Base-by-base conservation (phyloP, 1,140 invertebrate genomes). In the Drosophila azteca region DNA sequence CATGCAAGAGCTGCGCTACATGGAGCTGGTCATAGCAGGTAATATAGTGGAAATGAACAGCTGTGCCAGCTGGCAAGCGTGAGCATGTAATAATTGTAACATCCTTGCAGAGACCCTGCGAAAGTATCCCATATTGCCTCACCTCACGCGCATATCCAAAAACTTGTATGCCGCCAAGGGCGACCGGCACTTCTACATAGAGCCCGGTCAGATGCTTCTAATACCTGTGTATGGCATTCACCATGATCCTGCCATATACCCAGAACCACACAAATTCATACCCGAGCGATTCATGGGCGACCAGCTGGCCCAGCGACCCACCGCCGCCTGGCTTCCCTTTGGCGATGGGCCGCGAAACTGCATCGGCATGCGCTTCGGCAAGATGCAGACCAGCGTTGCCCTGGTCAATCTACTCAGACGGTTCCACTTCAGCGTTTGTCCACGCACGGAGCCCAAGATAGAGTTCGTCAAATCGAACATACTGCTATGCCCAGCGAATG, bases 211-310 rank as follows among this genome's bases (percentile, higher is more conserved):
- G 5, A 92, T 92, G 11, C 78, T 95, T 0, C 53, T 93, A 2
- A 93, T 95, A 41, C 94, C 95, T 0, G 92, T 94, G 0, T 92
- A 92, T 69, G 93, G 91, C 6, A 92, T 96, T 29, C 95, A 96
- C 69, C 92, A 92, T 29, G 93, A 95, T 90, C 77, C 92, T 7
- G 73, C 79, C 6, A 83, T 93, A 45, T 95, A 93, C 77, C 93
- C 93, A 0, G 91, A 95, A 48, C 94, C 95, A 2, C 92, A 94
- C 8, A 77, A 90, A 43, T 95, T 94, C 61, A 92, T 94, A 74
- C 95, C 95, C 0, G 94, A 95, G 57, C 87, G 95, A 54, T 95
- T 91, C 43, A 4, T 68, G 15, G 92, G 93, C 7, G 92, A 92
- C 44, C 90, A 93, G 43, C 51, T 88, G 9, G 50, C 77, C 0